Base-by-base conservation (phyloP, 1,140 invertebrate species). In the Rhyzopertha dominica region DNA sequence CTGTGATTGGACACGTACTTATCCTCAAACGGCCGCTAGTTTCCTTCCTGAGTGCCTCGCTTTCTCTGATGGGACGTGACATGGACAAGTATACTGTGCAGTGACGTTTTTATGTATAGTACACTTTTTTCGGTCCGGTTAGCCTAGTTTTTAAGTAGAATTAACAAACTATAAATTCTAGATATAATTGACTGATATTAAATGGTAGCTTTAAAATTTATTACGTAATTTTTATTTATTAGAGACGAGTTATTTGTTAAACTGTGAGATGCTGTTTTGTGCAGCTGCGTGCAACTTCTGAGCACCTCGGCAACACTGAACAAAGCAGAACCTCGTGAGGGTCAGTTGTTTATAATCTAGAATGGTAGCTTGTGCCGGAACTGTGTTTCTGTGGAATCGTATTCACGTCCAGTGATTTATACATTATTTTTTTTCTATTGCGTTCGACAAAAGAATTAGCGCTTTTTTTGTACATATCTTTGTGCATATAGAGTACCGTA, bases 31-130 rank as follows among this genome's bases (percentile, higher is more conserved):
- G 54, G 62, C 59, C 56, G 58, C 61, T 61, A 59, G 53, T 63
- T 63, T 65, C 59, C 59, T 63, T 61, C 52, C 53, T 54, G 63
- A 66, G 63, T 66, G 63, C 63, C 63, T 66, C 63, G 63, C 63
- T 45, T 62, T 59, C 51, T 56, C 62, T 56, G 56, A 64, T 63
- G 57, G 63, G 55, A 64, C 58, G 59, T 56, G 57, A 61, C 51
- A 44, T 56, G 54, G 62, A 62, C 54, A 60, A 49, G 58, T 61
- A 51, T 61, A 54, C 47, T n/a, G 42, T 39, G 42, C 42, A 43
- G 31, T 49, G 34, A 20, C 32, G 42, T 38, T 28, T 34, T 37
- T 47, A 34, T 40, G 47, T 56, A 49, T 49, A 54, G 51, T 48
- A 53, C 48, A 57, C 43, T 55, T 61, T 53, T 43, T 55, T 62